These are phyloP conservation scores for Procapra przewalskii DNA, from an alignment of 2,113 vertebrate species.

Conservation along the genomic window DNA sequence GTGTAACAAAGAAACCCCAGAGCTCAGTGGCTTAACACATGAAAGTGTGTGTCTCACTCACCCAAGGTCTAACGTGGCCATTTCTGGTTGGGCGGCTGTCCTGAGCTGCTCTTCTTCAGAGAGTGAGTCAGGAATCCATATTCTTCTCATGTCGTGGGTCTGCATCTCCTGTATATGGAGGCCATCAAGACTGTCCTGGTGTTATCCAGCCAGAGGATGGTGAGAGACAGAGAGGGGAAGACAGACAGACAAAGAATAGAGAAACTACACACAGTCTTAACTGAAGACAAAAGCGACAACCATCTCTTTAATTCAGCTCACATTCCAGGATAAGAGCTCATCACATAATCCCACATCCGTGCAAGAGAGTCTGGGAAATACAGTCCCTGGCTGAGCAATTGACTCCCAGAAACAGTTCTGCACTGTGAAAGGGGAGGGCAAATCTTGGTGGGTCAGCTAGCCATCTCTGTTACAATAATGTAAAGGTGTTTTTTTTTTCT, in stretches of 20 bases:
- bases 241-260: not conserved
- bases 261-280: not conserved
- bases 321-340: not conserved
- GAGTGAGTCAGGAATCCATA: not conserved
- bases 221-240: not conserved
- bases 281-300: not conserved
- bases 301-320: not conserved
- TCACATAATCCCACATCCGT: not conserved
- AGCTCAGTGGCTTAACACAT: not conserved
- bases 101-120: not conserved
- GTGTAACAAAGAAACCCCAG: not conserved
- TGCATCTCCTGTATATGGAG: not conserved
- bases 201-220: not conserved
- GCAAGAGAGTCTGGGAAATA: not conserved
- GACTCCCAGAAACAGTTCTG: not conserved
- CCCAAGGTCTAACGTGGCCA: not conserved
- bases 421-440: not conserved
- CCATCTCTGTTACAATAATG: not conserved
- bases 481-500: not conserved
- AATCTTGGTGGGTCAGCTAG: not conserved
- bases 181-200: not conserved
- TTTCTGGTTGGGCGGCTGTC: not conserved
- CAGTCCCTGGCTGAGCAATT: not conserved
- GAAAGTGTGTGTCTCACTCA: not conserved
- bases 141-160: not conserved